Conservation (phyloP, 1,140 invertebrate genomes). For the Hetaerina americana region DNA sequence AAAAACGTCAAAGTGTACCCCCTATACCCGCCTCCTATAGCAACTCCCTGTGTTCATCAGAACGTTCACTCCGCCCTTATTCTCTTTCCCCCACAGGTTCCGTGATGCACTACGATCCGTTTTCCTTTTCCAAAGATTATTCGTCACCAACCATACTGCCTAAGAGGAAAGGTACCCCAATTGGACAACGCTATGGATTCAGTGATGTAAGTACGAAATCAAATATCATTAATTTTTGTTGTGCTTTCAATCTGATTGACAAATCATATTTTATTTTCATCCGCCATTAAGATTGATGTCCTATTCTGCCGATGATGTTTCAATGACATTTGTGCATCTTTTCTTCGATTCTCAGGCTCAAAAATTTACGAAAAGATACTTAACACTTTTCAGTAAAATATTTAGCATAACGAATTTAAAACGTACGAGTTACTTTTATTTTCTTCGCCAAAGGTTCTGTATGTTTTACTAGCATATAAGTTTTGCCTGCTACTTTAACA, state of each 20-base stretch:
- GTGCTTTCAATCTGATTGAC: not conserved
- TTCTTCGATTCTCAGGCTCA: not conserved
- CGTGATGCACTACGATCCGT: constrained; percentile 41
- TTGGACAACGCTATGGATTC: constrained; percentile 34
- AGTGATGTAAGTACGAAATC: constrained; percentile 16
- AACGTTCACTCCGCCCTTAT: too few species aligned
- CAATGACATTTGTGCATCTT: not conserved
- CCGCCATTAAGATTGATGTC: not conserved
- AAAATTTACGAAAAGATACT: too few species aligned
- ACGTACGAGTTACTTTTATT: too few species aligned
- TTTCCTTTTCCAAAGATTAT: constrained; percentile 35
- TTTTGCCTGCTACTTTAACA: too few species aligned
- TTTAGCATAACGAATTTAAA: too few species aligned
- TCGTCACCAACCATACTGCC: constrained; percentile 36
- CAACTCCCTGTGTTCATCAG: too few species aligned
- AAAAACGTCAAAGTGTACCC: too few species aligned
- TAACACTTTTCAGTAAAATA: too few species aligned
- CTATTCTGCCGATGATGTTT: not conserved
- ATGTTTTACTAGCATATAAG: too few species aligned
- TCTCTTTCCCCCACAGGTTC: constrained; percentile 19
- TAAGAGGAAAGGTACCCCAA: constrained; percentile 24
- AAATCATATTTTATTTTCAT: not conserved
- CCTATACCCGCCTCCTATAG: too few species aligned
- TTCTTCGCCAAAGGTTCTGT: too few species aligned
- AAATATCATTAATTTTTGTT: not conserved